A percentile compares a stretch with the other conserved stretches of the same genome.
phyloP scores from a whole-genome alignment of 2,888 invertebrate species.

The Notodonta dromedarius region DNA sequence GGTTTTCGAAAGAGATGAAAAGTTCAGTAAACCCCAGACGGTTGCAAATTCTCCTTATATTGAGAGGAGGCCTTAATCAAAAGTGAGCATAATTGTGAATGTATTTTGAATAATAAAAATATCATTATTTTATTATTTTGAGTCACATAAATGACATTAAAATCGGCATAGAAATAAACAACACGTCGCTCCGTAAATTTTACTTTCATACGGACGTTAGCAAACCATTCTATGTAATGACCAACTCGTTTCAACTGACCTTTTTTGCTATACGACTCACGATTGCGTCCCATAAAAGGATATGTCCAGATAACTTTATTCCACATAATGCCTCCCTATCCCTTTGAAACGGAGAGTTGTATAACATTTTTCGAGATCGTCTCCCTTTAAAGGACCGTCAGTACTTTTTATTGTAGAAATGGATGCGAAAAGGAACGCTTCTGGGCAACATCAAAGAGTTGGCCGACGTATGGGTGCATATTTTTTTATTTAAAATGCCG shows the following conservation, averaged over 20 bases:
- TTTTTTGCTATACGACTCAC: constrained; percentile 69
- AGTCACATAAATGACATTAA: constrained; percentile 9
- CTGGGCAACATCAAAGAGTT: constrained; percentile 64
- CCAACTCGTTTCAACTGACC: constrained; percentile 65
- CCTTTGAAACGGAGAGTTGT: constrained; percentile 81
- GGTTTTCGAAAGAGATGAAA: too few species aligned
- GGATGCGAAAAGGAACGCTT: constrained; percentile 56
- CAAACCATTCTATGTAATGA: constrained; percentile 68
- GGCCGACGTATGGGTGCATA: constrained; percentile 58
- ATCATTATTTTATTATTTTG: neutral
- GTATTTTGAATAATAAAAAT: too few species aligned
- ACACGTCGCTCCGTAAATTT: constrained; percentile 32
- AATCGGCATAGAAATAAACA: constrained; percentile 32
- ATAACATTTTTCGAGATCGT: constrained; percentile 73
- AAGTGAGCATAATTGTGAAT: neutral
- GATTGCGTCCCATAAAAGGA: constrained; percentile 76
- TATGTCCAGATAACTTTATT: constrained; percentile 81
- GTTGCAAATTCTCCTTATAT: neutral
- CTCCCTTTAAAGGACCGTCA: constrained; percentile 68
- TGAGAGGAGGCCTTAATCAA: neutral
- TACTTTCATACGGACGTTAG: constrained; percentile 70
- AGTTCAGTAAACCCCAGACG: neutral
- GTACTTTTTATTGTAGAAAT: constrained; percentile 71
- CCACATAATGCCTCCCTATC: constrained; percentile 72
- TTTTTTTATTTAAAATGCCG: constrained; percentile 48